These are phyloP conservation scores for Campoletis sonorensis DNA, from an alignment of 1,140 invertebrate genomes.

Conservation along the genomic window DNA sequence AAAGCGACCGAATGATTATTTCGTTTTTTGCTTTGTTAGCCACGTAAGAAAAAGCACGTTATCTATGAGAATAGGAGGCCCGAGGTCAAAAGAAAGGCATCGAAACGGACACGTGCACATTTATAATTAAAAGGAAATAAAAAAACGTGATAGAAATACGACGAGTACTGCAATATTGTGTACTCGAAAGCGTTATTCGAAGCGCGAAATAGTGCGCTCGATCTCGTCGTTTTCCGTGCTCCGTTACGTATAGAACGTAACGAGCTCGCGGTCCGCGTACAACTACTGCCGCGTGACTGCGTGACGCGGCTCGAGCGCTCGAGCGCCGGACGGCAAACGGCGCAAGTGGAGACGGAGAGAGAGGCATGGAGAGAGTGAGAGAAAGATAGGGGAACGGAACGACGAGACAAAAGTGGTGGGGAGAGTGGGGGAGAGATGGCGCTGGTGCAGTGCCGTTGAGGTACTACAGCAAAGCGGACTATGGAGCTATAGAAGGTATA, in stretches of 20 bases:
- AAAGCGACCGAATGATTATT: too few species aligned
- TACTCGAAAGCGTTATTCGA: background rate
- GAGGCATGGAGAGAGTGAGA: background rate
- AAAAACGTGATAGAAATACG: too few species aligned
- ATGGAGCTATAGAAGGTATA: too few species aligned
- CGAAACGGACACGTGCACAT: too few species aligned
- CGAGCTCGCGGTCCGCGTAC: conserved; percentile 4
- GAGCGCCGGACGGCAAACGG: too few species aligned
- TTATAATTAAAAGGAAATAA: too few species aligned
- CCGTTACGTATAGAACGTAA: background rate
- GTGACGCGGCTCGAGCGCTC: too few species aligned
- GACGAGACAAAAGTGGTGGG: background rate
- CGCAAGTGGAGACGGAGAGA: background rate
- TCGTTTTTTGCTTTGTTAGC: too few species aligned
- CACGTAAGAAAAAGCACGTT: too few species aligned
- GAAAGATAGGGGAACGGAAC: background rate
- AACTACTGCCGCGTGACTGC: background rate
- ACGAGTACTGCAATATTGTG: too few species aligned
- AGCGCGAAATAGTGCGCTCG: background rate
- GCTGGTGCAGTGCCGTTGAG: background rate
- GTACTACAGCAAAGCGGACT: background rate
- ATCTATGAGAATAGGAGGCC: too few species aligned
- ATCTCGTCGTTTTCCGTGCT: background rate
- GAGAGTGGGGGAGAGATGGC: background rate
- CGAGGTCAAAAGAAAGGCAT: too few species aligned